Evolutionary conservation across 1,140 invertebrate species (phyloP).

Genomic region (Ridgeia piscesae): DNA sequence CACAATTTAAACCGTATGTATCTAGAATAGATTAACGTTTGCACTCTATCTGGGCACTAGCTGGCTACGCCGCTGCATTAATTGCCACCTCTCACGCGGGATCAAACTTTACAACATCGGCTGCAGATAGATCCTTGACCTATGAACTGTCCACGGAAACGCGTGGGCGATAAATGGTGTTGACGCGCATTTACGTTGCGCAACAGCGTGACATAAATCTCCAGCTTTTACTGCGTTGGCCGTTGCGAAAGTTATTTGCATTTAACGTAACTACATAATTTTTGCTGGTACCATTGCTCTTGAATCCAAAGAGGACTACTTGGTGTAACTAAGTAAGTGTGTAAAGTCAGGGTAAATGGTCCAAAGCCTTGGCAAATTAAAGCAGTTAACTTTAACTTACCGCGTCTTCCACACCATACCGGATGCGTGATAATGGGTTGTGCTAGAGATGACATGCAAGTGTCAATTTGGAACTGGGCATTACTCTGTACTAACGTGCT

Average conservation of each 20-base stretch:
- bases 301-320: neutral
- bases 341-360: neutral
- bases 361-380: neutral
- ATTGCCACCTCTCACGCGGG: too few relatives aligned
- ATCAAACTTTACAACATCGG: too few relatives aligned
- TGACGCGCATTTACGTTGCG: neutral
- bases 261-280: neutral
- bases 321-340: neutral
- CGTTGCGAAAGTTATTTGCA: neutral
- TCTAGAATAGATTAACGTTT: too few relatives aligned
- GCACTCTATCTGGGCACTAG: too few relatives aligned
- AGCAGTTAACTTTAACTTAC: too few relatives aligned
- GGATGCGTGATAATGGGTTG: too few relatives aligned
- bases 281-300: neutral
- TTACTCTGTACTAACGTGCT: neutral
- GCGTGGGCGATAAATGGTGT: neutral
- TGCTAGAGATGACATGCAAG: neutral
- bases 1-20: too few relatives aligned
- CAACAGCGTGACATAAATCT: neutral
- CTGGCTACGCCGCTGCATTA: too few relatives aligned
- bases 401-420: too few relatives aligned
- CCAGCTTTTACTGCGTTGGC: neutral
- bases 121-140: neutral
- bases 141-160: neutral
- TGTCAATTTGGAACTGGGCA: neutral